phyloP scores from a whole-genome alignment of 1,140 invertebrate species.

The Archivesica marissinica region DNA sequence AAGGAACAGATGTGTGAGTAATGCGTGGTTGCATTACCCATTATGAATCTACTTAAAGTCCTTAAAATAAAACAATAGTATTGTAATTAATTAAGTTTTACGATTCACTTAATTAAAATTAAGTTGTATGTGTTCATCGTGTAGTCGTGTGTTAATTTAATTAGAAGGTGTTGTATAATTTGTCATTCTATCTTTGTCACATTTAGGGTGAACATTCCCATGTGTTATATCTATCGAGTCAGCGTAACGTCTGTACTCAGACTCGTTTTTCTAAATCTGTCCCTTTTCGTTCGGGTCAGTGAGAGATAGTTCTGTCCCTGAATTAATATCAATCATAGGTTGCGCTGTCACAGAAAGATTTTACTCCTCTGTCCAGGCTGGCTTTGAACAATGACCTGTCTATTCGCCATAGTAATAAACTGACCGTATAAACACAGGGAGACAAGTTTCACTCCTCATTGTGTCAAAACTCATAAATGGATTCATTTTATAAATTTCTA shows the following conservation, averaged over 20 bases:
- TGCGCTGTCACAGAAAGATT: background rate
- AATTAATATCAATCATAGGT: background rate
- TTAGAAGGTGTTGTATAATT: conserved; percentile 7
- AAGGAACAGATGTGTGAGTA: too few relatives aligned
- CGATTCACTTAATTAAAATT: background rate
- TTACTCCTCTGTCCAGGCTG: background rate
- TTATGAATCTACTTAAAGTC: too few relatives aligned
- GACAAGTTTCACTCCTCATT: conserved; percentile 47
- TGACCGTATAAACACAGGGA: conserved; percentile 39
- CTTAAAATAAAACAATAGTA: background rate
- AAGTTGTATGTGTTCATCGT: conserved; percentile 21
- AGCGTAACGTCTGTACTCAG: background rate
- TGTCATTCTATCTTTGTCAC: conserved; percentile 34
- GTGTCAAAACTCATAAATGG: background rate
- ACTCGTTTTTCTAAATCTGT: background rate
- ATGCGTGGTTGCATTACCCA: too few relatives aligned
- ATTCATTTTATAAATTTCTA: conserved; percentile 26
- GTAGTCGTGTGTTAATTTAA: background rate
- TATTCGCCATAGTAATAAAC: conserved; percentile 36
- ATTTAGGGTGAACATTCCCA: conserved; percentile 21
- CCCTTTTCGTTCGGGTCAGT: background rate
- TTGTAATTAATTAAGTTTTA: conserved; percentile 19
- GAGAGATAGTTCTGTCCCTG: background rate
- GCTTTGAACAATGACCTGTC: conserved; percentile 52
- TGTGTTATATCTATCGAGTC: background rate